phyloP scores from a whole-genome alignment of 2,113 vertebrate genomes.

The Xenotilapia caudafasciata region DNA sequence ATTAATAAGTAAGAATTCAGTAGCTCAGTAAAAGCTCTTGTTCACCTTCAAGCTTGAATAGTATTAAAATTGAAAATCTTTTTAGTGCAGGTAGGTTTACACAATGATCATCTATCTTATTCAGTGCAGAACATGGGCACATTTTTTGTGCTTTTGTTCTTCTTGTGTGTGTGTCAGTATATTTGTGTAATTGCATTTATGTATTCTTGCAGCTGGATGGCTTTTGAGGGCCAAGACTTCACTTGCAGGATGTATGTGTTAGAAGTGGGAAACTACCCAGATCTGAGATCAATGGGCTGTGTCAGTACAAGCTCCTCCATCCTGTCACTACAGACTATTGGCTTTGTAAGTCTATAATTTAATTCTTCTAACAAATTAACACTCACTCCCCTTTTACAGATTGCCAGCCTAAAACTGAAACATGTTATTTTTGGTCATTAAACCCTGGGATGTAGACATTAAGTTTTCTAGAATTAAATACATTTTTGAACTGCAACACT shows the following conservation, averaged over 20 bases:
- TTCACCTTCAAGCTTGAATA: background rate
- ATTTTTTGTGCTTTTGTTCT: background rate
- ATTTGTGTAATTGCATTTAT: constrained; percentile 10
- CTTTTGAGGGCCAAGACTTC: constrained; percentile 80
- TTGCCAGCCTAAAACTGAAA: background rate
- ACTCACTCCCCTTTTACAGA: background rate
- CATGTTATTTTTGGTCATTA: background rate
- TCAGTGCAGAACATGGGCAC: background rate
- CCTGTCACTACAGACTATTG: constrained; percentile 77
- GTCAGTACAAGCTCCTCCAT: constrained; percentile 61
- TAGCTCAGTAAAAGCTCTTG: background rate
- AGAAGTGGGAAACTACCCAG: constrained; percentile 85
- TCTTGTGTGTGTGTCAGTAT: background rate
- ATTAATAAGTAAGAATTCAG: background rate
- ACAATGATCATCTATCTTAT: background rate
- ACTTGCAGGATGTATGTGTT: constrained; percentile 81
- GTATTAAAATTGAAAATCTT: background rate
- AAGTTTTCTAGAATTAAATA: background rate
- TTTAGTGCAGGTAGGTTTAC: background rate
- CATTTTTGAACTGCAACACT: background rate
- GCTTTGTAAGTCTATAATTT: constrained; percentile 77
- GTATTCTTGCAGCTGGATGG: constrained; percentile 76
- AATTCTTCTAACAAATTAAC: background rate
- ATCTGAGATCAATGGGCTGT: constrained; percentile 83
- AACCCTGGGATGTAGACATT: background rate